Base-by-base conservation (phyloP, 2,113 vertebrate genomes). In the Oreocharis arfaki region DNA sequence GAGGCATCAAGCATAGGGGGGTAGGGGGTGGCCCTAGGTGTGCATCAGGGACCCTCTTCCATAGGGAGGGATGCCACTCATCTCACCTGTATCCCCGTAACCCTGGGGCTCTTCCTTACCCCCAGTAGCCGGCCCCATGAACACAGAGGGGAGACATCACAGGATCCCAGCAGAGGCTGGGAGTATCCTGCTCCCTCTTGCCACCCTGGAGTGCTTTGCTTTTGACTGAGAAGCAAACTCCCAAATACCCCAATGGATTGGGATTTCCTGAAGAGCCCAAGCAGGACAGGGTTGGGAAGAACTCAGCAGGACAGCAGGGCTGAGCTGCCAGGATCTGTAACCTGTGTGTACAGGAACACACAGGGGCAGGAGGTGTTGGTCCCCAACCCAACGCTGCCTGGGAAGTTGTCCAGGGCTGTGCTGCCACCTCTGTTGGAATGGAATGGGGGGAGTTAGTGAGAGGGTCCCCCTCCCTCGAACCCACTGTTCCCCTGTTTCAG, bases 111-210 rank as follows among this genome's bases (percentile, higher is more conserved):
- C 21, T 56, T 39, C 35, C 32, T n/a, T 7, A 15, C 1, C 28
- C 49, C 2, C 4, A 2, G 35, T 50, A 64, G 41, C 46, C 0
- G 0, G 68, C 22, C n/a, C 60, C 5, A 3, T 13, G 52, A 39
- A 71, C 41, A 20, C 0, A 1, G 26, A 61, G 3, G 13, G 30
- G 37, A 27, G 27, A 37, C 11, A 6, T 7, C 5, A 0, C 0
- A 1, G 20, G 15, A 44, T 37, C 39, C 22, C 39, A 10, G 32
- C 0, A 0, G 46, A 33, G 13, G 5, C 4, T 41, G 47, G 55
- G 44, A 87, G 20, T 39, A 42, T 26, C 53, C 67, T 5, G 4
- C 55, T 65, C 27, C 69, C 35, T 69, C 53, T 69, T 69, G 49
- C 35, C 0, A 0, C 21, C 23, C 26, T 1, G 1, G 49, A 30